Evolutionary conservation across 2,888 invertebrate species (phyloP), one percentile per base, ranked within the genome.

Genomic region (Rhabditoides inermis): DNA sequence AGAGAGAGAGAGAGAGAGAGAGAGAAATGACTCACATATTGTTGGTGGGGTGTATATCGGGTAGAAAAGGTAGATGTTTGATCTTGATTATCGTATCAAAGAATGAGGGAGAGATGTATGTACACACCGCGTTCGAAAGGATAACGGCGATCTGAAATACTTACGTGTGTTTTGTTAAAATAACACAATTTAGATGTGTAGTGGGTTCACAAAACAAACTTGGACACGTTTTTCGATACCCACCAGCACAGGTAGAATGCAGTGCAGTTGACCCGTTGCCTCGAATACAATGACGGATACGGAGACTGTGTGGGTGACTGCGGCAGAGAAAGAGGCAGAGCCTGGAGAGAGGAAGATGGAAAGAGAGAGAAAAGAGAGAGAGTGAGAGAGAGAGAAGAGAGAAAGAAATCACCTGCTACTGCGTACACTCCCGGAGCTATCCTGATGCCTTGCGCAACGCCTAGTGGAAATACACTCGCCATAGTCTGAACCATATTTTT

Each of bases 51-150:
- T 74, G 73, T 56, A 95, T 84, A 78, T 94, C 94, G 0, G 98
- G 95, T 49, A 98, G 81, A 77, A 94, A 98, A 0, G 98, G 98
- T 71, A 98, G 82, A 76, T 90, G 89, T 81, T 95, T 95, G 74
- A 98, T 90, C 67, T 91, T 84, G 65, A 98, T 95, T 77, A 95
- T 94, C 78, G 90, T 90, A 82, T 98, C 95, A 81, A 95, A 98
- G 77, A 94, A 87, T 37, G 94, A 95, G 0, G 94, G 94, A 72
- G 91, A 90, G 10, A 98, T 82, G 20, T 90, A 81, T 20, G 90
- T 85, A 0, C 91, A 90, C 20, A 91, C 86, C 0, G 91, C 94
- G 79, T 95, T 95, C 27, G 94, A 87, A 25, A 95, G 86, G 51
- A 98, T 81, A 1, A 95, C 94, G 1, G 94, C 88, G 66, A 94